These are phyloP conservation scores for Callaeas wilsoni DNA, from an alignment of 2,113 vertebrate genomes.

Conservation along the genomic window DNA sequence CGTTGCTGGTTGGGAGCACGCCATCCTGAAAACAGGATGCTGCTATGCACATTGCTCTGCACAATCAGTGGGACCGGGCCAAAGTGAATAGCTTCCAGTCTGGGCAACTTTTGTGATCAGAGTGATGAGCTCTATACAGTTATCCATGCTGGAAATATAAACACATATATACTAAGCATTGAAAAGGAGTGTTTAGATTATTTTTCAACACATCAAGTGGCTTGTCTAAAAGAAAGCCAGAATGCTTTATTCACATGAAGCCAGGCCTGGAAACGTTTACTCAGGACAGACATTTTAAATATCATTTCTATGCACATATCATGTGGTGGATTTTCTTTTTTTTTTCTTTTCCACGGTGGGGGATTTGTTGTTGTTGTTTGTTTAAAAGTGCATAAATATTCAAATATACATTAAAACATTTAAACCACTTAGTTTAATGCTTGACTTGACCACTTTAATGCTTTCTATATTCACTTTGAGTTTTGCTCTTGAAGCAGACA, in stretches of 20 bases:
- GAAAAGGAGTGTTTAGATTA: background rate
- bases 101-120: background rate
- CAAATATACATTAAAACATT: background rate
- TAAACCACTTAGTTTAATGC: background rate
- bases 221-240: background rate
- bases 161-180: too few species aligned
- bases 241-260: background rate
- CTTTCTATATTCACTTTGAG: background rate
- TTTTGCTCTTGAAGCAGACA: background rate
- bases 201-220: background rate
- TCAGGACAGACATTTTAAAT: background rate
- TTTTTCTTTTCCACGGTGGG: accelerated
- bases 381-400: background rate
- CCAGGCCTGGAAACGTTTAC: background rate
- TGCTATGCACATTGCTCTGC: background rate
- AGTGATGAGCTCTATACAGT: background rate
- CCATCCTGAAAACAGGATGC: background rate
- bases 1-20: background rate
- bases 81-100: background rate
- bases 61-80: background rate
- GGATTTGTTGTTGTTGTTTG: background rate
- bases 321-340: accelerated
- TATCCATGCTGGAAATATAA: background rate
- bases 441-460: background rate
- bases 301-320: background rate